These are phyloP conservation scores for Lepus townsendii DNA, from an alignment of 2,797 vertebrate species.

Conservation along the genomic window DNA sequence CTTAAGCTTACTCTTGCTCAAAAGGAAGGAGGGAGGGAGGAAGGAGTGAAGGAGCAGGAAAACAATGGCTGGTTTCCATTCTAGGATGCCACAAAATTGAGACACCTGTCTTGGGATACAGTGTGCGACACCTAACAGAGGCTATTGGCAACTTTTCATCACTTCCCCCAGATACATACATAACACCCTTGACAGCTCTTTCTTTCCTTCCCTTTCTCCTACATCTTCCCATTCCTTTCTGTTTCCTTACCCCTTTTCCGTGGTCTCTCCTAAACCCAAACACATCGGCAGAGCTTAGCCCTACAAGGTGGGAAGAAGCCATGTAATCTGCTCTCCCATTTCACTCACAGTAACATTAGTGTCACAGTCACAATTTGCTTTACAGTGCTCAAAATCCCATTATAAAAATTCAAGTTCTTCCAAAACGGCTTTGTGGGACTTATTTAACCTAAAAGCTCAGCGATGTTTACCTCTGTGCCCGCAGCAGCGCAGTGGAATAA, in stretches of 20 bases:
- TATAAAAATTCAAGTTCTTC: slow-evolving; percentile 39
- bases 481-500: background rate
- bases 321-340: background rate
- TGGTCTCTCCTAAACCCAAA: too few species aligned
- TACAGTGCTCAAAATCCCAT: background rate
- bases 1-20: background rate
- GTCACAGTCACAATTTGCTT: background rate
- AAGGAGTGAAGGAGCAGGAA: too few species aligned
- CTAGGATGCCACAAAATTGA: background rate
- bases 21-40: rapidly evolving
- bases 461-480: background rate
- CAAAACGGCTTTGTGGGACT: slow-evolving; percentile 7
- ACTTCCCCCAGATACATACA: background rate
- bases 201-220: background rate
- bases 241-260: background rate
- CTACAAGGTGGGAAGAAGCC: background rate
- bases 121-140: background rate
- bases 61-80: background rate
- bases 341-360: background rate
- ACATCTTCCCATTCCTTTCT: rapidly evolving
- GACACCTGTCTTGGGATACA: background rate
- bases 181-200: background rate
- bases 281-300: background rate
- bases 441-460: background rate
- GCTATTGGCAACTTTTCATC: background rate